Percentiles rank a stretch among this genome's conserved stretches.
These are phyloP conservation scores for Apis florea DNA, from an alignment of 1,140 invertebrate genomes.

Conservation along the genomic window DNA sequence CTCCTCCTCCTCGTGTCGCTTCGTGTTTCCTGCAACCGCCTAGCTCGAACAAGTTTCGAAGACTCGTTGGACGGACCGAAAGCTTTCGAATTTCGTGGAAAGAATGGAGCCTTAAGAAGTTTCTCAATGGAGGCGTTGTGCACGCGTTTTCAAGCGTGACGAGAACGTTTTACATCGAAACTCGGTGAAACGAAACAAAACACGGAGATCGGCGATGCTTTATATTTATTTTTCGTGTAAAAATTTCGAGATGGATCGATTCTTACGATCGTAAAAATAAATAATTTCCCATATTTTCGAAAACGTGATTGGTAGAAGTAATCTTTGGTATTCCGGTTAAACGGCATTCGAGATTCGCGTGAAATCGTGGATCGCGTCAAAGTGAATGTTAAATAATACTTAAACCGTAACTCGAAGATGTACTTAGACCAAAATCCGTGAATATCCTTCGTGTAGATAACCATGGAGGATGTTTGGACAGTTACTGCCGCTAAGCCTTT, in stretches of 20 bases:
- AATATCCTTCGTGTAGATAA: not conserved
- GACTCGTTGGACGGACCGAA: not conserved
- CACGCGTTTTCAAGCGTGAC: too few relatives aligned
- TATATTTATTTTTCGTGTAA: too few relatives aligned
- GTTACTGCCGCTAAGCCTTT: not conserved
- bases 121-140: too few relatives aligned
- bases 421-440: not conserved
- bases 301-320: not conserved
- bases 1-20: not conserved
- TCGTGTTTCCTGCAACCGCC: not conserved
- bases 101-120: not conserved
- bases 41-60: not conserved
- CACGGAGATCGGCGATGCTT: too few relatives aligned
- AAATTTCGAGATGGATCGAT: too few relatives aligned
- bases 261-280: too few relatives aligned
- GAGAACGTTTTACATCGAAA: too few relatives aligned
- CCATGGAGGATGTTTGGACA: not conserved
- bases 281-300: too few relatives aligned
- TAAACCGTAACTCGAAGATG: not conserved
- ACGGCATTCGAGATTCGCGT: not conserved
- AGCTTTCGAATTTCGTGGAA: conserved; percentile 1
- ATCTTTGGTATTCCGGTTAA: too few relatives aligned
- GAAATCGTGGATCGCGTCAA: not conserved
- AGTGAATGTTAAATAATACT: not conserved
- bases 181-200: too few relatives aligned